Evolutionary conservation across 2,797 vertebrate species (phyloP), one percentile per base, ranked within the genome.

Genomic region (Rhodeus uyekii): DNA sequence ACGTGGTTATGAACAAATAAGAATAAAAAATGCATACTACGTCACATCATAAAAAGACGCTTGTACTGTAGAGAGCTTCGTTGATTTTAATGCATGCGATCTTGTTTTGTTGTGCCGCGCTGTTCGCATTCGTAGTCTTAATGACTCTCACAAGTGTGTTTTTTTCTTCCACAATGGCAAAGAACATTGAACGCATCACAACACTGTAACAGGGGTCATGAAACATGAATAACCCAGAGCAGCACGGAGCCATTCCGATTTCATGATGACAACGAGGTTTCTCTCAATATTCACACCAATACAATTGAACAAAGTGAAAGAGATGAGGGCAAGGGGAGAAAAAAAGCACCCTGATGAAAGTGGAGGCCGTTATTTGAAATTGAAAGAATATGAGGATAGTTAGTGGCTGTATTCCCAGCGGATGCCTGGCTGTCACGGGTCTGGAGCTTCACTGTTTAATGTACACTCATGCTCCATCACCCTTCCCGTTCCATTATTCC

Each of bases 391-490:
- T 95, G 95, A 96, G 96, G 95, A 96, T 97, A 96, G 96, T 98
- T 98, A 98, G 97, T 97, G 96, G 96, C 96, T 95, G 96, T 94
- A 94, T 95, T 97, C 97, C 95, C 96, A 94, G 95, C 92, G 92
- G 96, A 95, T 94, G 92, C 92, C 95, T 96, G 95, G 93, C 95
- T 95, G 94, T 96, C 95, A 91, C 95, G 94, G 95, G 96, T 95
- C 92, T 96, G 95, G 95, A 95, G 92, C 96, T 95, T 95, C 91
- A 95, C 96, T 97, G 96, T 97, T 98, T 98, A 98, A 98, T 98
- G 97, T 97, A 97, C 95, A 97, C 97, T 96, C 97, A 98, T 96
- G 97, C 97, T 95, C 96, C 96, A 97, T 97, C 97, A 97, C 95
- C 95, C 96, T 95, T 85, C 93, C 92, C 92, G 96, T 94, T 95